Percentiles rank a stretch among this genome's conserved stretches.
Evolutionary conservation across 2,888 invertebrate species (phyloP).

Genomic region (Hirtodrosophila histrioides): DNA sequence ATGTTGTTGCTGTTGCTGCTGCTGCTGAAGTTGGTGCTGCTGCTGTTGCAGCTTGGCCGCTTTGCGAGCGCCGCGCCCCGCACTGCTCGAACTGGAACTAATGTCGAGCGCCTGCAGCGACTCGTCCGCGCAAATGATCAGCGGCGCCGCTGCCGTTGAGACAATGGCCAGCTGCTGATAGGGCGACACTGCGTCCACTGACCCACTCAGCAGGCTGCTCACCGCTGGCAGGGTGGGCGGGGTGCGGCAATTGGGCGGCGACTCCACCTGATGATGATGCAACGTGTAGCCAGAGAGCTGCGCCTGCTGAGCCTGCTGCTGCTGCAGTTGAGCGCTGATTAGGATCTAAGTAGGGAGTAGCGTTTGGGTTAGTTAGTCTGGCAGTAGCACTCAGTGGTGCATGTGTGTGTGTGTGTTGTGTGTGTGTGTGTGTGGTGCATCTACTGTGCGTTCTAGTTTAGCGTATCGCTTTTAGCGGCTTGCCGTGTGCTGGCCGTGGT

Average conservation of each 20-base stretch:
- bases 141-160: conserved; percentile 59
- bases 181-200: conserved; percentile 42
- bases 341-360: conserved; percentile 79
- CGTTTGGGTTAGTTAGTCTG: conserved; percentile 69
- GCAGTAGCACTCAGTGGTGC: conserved; percentile 44
- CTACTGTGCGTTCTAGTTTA: conserved; percentile 49
- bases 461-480: conserved; percentile 45
- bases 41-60: conserved; percentile 48
- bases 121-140: conserved; percentile 70
- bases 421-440: conserved; percentile 33
- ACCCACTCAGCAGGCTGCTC: conserved; percentile 63
- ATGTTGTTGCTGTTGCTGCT: conserved; percentile 41
- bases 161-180: conserved; percentile 81
- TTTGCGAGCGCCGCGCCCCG: conserved; percentile 42
- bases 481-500: conserved; percentile 84
- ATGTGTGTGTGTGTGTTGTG: conserved; percentile 22
- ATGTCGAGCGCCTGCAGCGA: conserved; percentile 56
- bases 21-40: conserved; percentile 56
- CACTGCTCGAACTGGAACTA: conserved; percentile 27
- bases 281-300: conserved; percentile 72
- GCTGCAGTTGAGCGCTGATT: conserved; percentile 76
- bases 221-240: conserved; percentile 63
- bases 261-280: conserved; percentile 72
- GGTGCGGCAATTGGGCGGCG: conserved; percentile 66
- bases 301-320: conserved; percentile 72